These are phyloP conservation scores for Trichoplusia ni DNA, from an alignment of 1,140 invertebrate species.

Conservation along the genomic window DNA sequence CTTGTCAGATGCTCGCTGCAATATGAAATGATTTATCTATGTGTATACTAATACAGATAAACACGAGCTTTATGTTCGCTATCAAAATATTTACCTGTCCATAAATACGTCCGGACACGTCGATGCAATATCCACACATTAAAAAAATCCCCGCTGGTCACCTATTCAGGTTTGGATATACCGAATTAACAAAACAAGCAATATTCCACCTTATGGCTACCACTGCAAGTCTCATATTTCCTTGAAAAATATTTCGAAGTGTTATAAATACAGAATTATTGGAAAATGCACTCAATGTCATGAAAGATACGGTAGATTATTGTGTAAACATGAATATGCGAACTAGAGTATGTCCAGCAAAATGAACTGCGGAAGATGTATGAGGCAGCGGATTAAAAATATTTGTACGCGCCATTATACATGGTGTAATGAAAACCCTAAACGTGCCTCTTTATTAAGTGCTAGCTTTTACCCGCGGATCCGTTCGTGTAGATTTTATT, in stretches of 20 bases:
- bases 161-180: conserved; percentile 43
- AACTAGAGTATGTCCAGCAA: conserved; percentile 66
- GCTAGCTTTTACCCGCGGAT: conserved; percentile 23
- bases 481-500: conserved; percentile 8
- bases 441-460: conserved; percentile 74
- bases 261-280: conserved; percentile 1
- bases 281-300: conserved; percentile 26
- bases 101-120: conserved; percentile 47
- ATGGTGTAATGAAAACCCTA: conserved; percentile 75
- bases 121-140: conserved; percentile 60
- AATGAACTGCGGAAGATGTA: conserved; percentile 80
- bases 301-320: conserved; percentile 38
- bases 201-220: conserved; percentile 25
- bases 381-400: conserved; percentile 78
- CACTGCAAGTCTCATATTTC: conserved; percentile 34
- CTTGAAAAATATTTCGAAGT: background rate
- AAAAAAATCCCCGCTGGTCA: conserved; percentile 57
- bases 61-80: conserved; percentile 17
- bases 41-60: background rate
- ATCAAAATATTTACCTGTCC: conserved; percentile 53
- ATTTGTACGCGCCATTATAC: conserved; percentile 79
- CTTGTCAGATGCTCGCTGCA: too few relatives aligned
- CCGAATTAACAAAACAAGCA: conserved; percentile 15
- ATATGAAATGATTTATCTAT: background rate
- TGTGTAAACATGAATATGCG: conserved; percentile 34